A percentile compares a stretch with the other conserved stretches of the same genome.
These are phyloP conservation scores for Rhipidura dahli DNA, from an alignment of 2,113 vertebrate genomes.

Conservation along the genomic window DNA sequence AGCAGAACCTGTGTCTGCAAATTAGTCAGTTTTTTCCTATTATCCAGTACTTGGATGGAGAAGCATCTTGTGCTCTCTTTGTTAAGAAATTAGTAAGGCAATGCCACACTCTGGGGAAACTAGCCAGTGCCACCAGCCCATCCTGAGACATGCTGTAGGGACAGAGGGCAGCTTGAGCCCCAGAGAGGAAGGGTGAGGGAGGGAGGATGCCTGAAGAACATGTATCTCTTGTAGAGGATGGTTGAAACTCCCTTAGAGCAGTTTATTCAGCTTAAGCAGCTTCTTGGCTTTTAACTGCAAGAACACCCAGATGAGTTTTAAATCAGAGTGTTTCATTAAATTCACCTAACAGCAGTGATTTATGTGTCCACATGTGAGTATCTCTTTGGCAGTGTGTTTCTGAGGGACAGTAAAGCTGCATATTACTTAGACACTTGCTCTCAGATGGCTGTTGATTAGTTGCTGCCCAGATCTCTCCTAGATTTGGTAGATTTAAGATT, in stretches of 20 bases:
- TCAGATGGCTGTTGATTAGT: not conserved
- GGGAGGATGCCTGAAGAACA: not conserved
- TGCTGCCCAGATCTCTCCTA: not conserved
- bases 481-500: not conserved
- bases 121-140: not conserved
- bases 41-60: not conserved
- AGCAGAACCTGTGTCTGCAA: not conserved
- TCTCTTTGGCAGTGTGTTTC: not conserved
- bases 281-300: not conserved
- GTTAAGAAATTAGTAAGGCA: not conserved
- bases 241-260: not conserved
- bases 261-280: not conserved
- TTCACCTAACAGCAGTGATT: not conserved
- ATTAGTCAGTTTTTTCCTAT: not conserved
- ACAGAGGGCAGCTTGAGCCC: not conserved
- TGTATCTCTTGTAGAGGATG: not conserved
- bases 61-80: not conserved
- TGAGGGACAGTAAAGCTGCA: not conserved
- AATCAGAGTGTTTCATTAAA: not conserved
- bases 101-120: accelerated
- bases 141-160: not conserved
- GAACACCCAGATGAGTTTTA: not conserved
- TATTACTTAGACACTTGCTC: not conserved
- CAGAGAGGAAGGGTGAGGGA: not conserved
- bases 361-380: not conserved